A percentile compares a stretch with the other conserved stretches of the same genome.
Evolutionary conservation across 2,113 vertebrate genomes (phyloP).

Genomic region (Junco hyemalis): DNA sequence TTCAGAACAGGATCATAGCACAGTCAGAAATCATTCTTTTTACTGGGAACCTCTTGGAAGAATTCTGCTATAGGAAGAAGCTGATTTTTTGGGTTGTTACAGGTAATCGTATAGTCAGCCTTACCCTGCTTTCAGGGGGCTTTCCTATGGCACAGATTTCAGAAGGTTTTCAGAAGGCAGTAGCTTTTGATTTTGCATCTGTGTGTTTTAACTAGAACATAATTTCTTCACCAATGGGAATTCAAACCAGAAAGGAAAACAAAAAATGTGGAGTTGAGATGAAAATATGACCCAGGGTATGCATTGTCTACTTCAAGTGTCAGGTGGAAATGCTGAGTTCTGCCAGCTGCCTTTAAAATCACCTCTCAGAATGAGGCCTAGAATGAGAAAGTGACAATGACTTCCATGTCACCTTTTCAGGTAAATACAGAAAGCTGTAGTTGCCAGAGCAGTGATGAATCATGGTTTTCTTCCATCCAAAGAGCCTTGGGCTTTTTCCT

Average conservation of each 20-base stretch:
- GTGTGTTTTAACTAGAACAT: background rate
- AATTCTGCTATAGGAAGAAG: background rate
- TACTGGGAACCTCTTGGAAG: background rate
- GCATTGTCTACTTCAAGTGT: background rate
- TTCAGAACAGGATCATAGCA: background rate
- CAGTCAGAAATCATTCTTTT: background rate
- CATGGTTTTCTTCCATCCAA: background rate
- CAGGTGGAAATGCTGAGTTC: background rate
- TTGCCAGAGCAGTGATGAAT: conserved; percentile 28
- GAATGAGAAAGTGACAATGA: background rate
- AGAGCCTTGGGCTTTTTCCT: conserved; percentile 20
- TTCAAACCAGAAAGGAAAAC: background rate
- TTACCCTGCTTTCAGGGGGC: background rate
- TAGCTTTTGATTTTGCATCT: background rate
- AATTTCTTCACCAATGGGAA: background rate
- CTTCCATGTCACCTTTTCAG: conserved; percentile 8
- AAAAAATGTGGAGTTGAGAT: background rate
- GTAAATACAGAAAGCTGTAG: background rate
- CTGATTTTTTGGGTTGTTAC: background rate
- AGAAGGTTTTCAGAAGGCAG: background rate
- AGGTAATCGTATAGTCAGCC: background rate
- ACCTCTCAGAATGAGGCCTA: background rate
- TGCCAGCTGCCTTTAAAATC: background rate
- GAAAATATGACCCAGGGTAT: background rate
- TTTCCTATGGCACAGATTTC: background rate